Conservation (phyloP, 2,113 vertebrate species). For the Columbina picui region DNA sequence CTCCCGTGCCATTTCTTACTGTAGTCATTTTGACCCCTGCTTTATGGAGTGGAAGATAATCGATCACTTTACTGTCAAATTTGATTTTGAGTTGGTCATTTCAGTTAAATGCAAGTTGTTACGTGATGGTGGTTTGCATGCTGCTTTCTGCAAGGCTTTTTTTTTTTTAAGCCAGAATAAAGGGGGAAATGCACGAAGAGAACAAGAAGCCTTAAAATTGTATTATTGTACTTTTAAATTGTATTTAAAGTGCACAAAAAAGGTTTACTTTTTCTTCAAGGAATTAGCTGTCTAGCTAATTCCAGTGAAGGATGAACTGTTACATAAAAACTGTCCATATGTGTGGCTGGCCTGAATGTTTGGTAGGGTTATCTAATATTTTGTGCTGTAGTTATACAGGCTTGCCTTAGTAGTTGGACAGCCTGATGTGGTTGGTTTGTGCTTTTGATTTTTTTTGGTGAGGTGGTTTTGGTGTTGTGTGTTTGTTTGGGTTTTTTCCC, state of each 20-base stretch:
- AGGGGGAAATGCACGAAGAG: background rate
- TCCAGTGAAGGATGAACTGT: background rate
- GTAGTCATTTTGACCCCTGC: background rate
- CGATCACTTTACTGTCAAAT: background rate
- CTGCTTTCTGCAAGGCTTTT: background rate
- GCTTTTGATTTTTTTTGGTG: too few relatives aligned
- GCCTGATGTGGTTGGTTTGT: too few relatives aligned
- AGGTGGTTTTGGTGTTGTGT: too few relatives aligned
- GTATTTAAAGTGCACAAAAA: background rate
- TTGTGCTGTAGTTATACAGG: background rate
- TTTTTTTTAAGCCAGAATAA: background rate
- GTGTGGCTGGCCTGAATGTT: background rate
- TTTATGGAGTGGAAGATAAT: slow-evolving; percentile 32
- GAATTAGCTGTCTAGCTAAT: background rate
- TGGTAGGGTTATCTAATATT: background rate
- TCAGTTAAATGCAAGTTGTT: background rate
- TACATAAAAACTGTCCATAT: background rate
- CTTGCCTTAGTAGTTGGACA: background rate
- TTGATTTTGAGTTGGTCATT: background rate
- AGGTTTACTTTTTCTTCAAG: background rate
- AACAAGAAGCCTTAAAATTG: background rate
- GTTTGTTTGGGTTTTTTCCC: background rate
- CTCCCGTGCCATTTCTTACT: background rate
- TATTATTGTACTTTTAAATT: background rate
- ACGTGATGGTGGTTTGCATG: background rate